Evolutionary conservation across 2,113 vertebrate genomes (phyloP).

Genomic region (Murina feae): DNA sequence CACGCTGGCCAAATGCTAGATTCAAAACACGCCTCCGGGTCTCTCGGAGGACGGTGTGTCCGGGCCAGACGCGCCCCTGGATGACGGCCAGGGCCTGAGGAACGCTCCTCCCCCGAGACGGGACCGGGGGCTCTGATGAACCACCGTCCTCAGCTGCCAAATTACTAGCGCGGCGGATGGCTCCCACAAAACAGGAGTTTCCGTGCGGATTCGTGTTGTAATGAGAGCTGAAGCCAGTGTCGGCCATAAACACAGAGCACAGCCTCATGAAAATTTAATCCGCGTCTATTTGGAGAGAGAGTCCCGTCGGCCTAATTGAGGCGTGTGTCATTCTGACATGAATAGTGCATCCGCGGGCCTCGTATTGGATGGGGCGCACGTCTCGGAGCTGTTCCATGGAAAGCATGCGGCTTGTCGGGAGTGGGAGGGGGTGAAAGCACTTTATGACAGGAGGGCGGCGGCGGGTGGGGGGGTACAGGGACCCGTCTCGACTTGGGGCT

Average conservation of each 20-base stretch:
- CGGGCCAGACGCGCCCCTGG: background rate
- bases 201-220: slow-evolving; percentile 75
- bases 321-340: slow-evolving; percentile 84
- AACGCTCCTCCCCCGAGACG: background rate
- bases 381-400: slow-evolving; percentile 75
- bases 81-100: fast-evolving
- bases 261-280: slow-evolving; percentile 85
- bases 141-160: background rate
- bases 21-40: background rate
- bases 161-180: slow-evolving; percentile 26
- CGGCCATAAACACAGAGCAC: slow-evolving; percentile 71
- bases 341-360: slow-evolving; percentile 76
- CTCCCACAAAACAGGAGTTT: slow-evolving; percentile 55
- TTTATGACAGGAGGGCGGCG: slow-evolving; percentile 71
- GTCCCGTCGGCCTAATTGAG: slow-evolving; percentile 83
- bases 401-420: slow-evolving; percentile 72
- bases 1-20: background rate
- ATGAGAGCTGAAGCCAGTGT: slow-evolving; percentile 68
- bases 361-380: slow-evolving; percentile 74
- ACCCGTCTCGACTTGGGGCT: slow-evolving; percentile 7
- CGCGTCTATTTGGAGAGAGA: slow-evolving; percentile 83
- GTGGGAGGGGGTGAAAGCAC: slow-evolving; percentile 78
- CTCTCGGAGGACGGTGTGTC: background rate
- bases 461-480: slow-evolving; percentile 56
- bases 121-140: background rate